These are phyloP conservation scores for Eristalinus aeneus DNA, from an alignment of 2,888 invertebrate species.

Conservation along the genomic window DNA sequence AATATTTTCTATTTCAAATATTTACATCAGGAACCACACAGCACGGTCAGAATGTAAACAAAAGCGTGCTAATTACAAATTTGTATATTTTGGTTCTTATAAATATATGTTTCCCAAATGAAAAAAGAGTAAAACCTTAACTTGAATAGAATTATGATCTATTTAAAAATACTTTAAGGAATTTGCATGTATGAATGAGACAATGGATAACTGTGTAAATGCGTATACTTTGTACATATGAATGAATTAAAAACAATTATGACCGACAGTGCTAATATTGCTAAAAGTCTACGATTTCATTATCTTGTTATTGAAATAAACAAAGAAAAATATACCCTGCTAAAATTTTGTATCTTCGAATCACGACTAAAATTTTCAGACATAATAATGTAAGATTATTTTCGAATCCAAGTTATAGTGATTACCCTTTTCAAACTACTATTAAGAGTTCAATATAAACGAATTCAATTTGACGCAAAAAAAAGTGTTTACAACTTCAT, in stretches of 20 bases:
- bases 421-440: not conserved
- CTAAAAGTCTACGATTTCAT: no score
- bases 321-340: not conserved
- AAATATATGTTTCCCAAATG: slow-evolving; percentile 46
- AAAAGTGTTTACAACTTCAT: not conserved
- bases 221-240: not conserved
- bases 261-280: slow-evolving; percentile 25
- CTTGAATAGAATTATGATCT: slow-evolving; percentile 45
- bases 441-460: not conserved
- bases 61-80: slow-evolving; percentile 19
- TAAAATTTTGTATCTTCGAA: not conserved
- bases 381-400: no score
- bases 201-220: not conserved
- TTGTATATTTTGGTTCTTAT: slow-evolving; percentile 60
- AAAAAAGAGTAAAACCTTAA: slow-evolving; percentile 47
- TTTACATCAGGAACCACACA: slow-evolving; percentile 48
- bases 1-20: slow-evolving; percentile 21
- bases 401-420: no score
- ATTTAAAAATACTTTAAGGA: slow-evolving; percentile 43
- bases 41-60: slow-evolving; percentile 54
- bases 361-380: not conserved
- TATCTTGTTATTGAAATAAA: not conserved
- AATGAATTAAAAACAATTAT: slow-evolving; percentile 19
- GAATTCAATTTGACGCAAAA: not conserved
- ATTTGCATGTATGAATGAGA: slow-evolving; percentile 4